Evolutionary conservation across 2,888 invertebrate genomes (phyloP), one percentile per base, ranked within the genome.

Genomic region (Zygaena filipendulae): DNA sequence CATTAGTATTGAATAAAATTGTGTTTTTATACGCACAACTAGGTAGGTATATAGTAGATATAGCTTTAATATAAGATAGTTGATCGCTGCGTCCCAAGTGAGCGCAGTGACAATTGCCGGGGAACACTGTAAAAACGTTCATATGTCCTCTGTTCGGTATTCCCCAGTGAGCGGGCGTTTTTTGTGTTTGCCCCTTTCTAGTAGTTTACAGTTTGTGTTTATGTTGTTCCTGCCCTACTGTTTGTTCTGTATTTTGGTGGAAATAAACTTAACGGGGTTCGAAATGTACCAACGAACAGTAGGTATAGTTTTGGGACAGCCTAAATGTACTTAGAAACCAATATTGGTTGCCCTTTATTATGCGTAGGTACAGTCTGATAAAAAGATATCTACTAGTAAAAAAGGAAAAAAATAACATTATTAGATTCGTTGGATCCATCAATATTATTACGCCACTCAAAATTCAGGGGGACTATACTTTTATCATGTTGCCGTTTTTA

Each of bases 101-200:
- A 39, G 42, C 33, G 30, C 43, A 27, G 52, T 45, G 60, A 62
- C 62, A 61, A 63, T 60, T 58, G 61, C 44, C 43, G 35, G 30
- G 36, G 34, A 43, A 33, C 41, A 23, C 28, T 48, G 40, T 46
- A 47, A 47, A 43, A 48, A 45, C 34, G 44, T 35, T 47, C 49
- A 45, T 44, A 45, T 44, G 47, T 43, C 42, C 37, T 44, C 40
- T 45, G n/a, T n/a, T n/a, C n/a, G n/a, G n/a, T n/a, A 40, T 37
- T 47, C 51, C 50, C 50, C 14, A 25, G 47, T 27, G 40, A 39
- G 36, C 38, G 27, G 36, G 34, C 40, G 40, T 46, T 45, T 40
- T 44, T 35, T 38, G 14, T 22, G 31, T 43, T 38, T 36, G 33
- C 46, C 49, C 47, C 41, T 44, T 45, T 40, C 37, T 33, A 39